A percentile compares a stretch with the other conserved stretches of the same genome.
Evolutionary conservation across 2,888 invertebrate species (phyloP).

Genomic region (Drosophila greeni): DNA sequence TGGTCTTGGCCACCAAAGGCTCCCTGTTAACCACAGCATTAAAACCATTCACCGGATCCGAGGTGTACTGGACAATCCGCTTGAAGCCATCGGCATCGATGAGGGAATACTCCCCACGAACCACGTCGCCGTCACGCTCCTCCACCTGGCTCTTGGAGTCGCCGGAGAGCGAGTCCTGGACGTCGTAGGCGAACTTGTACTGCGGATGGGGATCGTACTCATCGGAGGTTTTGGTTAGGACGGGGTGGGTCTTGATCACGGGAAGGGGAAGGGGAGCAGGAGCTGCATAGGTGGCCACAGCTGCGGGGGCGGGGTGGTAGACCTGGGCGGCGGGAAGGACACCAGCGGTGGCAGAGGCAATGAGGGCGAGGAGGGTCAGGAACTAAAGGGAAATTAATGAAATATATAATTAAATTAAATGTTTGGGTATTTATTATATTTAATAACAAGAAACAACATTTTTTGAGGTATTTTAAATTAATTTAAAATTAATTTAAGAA

Average conservation of each 20-base stretch:
- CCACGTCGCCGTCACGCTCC: conserved; percentile 77
- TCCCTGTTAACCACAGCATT: conserved; percentile 76
- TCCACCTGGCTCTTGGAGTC: conserved; percentile 78
- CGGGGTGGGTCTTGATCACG: conserved; percentile 54
- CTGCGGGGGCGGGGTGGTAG: conserved; percentile 35
- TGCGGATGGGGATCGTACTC: conserved; percentile 76
- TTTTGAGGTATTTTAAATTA: too few relatives aligned
- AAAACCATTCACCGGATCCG: conserved; percentile 76
- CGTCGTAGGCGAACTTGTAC: conserved; percentile 76
- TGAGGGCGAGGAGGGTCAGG: conserved; percentile 62
- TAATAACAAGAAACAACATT: too few relatives aligned
- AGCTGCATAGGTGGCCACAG: conserved; percentile 41
- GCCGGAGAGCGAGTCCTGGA: conserved; percentile 76
- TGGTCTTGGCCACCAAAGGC: conserved; percentile 60
- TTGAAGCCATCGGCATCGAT: conserved; percentile 77
- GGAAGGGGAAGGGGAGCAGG: conserved; percentile 27
- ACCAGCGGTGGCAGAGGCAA: conserved; percentile 68
- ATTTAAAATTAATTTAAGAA: too few relatives aligned
- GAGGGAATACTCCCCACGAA: conserved; percentile 77
- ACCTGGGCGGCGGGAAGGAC: conserved; percentile 55
- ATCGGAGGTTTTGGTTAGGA: conserved; percentile 64
- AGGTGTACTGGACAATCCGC: conserved; percentile 76
- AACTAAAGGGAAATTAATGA: conserved; percentile 42
- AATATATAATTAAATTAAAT: too few relatives aligned
- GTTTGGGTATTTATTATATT: too few relatives aligned